Evolutionary conservation across 2,888 invertebrate species (phyloP).

Genomic region (Hedychridium roseum): DNA sequence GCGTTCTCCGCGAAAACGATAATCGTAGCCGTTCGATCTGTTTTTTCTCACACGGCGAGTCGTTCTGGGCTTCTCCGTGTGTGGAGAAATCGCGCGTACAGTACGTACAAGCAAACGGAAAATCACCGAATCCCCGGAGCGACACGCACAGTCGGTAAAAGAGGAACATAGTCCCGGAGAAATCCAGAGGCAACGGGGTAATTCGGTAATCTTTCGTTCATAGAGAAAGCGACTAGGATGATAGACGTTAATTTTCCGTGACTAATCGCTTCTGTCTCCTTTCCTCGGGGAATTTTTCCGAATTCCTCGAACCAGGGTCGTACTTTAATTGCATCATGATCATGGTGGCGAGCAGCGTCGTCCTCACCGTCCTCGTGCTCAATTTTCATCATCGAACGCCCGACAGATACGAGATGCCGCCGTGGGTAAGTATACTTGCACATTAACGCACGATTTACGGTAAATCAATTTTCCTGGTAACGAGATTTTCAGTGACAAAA

Average conservation of each 20-base stretch:
- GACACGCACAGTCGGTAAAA: conserved; percentile 6
- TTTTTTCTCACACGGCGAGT: neutral
- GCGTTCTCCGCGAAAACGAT: no score
- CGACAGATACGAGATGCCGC: conserved; percentile 96
- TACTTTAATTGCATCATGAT: conserved; percentile 99
- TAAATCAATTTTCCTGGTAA: no score
- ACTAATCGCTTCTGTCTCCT: conserved; percentile 55
- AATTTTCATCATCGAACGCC: conserved; percentile 98
- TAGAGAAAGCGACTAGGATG: conserved; percentile 15
- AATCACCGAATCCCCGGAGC: conserved; percentile 20
- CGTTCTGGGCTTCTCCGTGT: neutral
- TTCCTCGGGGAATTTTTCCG: conserved; percentile 45
- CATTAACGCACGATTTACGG: no score
- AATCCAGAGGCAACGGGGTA: neutral
- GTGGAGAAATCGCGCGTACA: conserved; percentile 13
- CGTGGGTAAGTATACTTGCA: conserved; percentile 91
- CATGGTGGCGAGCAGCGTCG: conserved; percentile 98
- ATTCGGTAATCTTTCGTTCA: conserved; percentile 34
- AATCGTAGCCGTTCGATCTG: no score
- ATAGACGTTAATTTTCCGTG: conserved; percentile 37
- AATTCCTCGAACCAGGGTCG: conserved; percentile 75
- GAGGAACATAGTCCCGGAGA: neutral
- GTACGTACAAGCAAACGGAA: conserved; percentile 29
- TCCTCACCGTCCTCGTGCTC: conserved; percentile 94
- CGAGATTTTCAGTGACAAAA: no score